Conservation (phyloP, 2,113 vertebrate genomes). For the Kryptolebias marmoratus region DNA sequence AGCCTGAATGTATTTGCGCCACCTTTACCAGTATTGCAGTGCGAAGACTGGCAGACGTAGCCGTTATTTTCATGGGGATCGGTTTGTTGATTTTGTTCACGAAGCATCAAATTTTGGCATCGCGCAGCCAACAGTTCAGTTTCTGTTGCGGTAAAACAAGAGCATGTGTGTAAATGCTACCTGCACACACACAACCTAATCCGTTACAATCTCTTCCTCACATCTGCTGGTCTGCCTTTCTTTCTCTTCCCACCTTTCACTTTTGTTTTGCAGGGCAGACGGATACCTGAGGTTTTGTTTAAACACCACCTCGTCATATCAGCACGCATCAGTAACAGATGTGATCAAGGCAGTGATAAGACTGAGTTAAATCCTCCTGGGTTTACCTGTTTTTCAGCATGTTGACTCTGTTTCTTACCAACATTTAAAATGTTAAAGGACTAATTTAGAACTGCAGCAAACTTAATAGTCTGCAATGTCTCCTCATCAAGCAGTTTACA, state of each 20-base stretch:
- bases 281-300: conserved; percentile 7
- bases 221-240: background rate
- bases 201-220: background rate
- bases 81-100: background rate
- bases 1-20: background rate
- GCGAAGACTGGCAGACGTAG: background rate
- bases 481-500: conserved; percentile 32
- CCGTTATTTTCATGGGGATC: background rate
- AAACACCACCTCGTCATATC: conserved; percentile 1
- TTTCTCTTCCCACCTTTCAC: conserved; percentile 10
- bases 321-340: conserved; percentile 21
- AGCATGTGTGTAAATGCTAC: background rate
- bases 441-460: conserved; percentile 2
- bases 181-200: background rate
- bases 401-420: conserved; percentile 3
- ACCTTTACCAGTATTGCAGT: background rate
- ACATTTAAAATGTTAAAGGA: background rate
- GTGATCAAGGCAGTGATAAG: conserved; percentile 42
- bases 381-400: conserved; percentile 3
- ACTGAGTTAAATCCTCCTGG: conserved; percentile 13
- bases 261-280: conserved; percentile 23
- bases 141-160: background rate
- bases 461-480: background rate
- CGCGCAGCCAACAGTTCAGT: background rate
- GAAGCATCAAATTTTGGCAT: background rate